Percentiles rank a stretch among this genome's conserved stretches.
These are phyloP conservation scores for Tylochromis polylepis DNA, from an alignment of 2,113 vertebrate genomes.

Conservation along the genomic window DNA sequence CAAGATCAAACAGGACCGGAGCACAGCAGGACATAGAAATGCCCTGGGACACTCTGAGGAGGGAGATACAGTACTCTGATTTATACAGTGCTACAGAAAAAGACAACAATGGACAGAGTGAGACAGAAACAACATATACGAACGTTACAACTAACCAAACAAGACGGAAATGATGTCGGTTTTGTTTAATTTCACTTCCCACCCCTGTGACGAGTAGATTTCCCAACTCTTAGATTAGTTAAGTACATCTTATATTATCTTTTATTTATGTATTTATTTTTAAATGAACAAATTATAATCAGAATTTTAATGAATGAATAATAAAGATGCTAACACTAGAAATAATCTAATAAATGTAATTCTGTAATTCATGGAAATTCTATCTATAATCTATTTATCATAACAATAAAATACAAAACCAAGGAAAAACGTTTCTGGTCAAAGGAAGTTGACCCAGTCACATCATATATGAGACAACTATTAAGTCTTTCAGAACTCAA, in stretches of 20 bases:
- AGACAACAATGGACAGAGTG: too few relatives aligned
- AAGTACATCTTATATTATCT: neutral
- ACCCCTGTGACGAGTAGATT: neutral
- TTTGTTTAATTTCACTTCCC: neutral
- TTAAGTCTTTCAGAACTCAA: neutral
- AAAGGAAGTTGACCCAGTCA: neutral
- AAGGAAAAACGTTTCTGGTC: neutral
- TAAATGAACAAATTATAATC: neutral
- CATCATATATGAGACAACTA: neutral
- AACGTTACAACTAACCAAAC: neutral
- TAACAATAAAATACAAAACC: neutral
- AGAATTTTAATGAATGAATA: neutral
- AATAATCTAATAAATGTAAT: neutral
- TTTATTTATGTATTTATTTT: neutral
- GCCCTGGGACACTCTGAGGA: neutral
- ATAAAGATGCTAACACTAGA: neutral
- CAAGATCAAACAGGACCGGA: neutral
- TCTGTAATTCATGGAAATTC: too few relatives aligned
- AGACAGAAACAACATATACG: too few relatives aligned
- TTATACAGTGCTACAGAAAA: neutral
- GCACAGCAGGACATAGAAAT: rapidly evolving
- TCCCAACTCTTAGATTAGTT: neutral
- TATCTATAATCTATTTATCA: too few relatives aligned
- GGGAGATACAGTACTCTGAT: rapidly evolving
- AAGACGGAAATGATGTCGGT: neutral